Percentiles rank a stretch among this genome's conserved stretches.
Evolutionary conservation across 2,888 invertebrate genomes (phyloP).

Genomic region (Melinaea marsaeus): DNA sequence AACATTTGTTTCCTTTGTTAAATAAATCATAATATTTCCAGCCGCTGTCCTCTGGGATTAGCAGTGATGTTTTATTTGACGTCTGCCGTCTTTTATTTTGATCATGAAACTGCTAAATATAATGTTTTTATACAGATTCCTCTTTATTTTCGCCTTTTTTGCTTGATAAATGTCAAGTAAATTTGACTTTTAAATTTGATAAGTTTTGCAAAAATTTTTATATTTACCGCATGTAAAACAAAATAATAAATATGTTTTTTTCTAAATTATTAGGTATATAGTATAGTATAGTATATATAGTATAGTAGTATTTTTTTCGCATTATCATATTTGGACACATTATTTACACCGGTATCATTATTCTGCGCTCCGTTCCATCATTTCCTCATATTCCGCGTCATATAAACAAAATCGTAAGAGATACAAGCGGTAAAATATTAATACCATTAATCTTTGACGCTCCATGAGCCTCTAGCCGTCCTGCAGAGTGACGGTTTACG

Average conservation of each 20-base stretch:
- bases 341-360: background rate
- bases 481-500: conserved; percentile 35
- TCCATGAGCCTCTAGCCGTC: conserved; percentile 27
- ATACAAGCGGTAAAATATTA: conserved; percentile 23
- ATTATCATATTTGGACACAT: too few species aligned
- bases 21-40: conserved; percentile 57
- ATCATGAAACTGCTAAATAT: conserved; percentile 33
- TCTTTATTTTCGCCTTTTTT: conserved; percentile 15
- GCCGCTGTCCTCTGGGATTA: conserved; percentile 46
- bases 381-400: conserved; percentile 13
- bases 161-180: conserved; percentile 19
- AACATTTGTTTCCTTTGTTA: conserved; percentile 41
- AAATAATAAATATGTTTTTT: too few species aligned
- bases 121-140: conserved; percentile 34
- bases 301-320: background rate
- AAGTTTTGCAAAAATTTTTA: background rate
- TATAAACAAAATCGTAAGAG: conserved; percentile 11
- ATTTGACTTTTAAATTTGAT: conserved; percentile 18
- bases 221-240: too few species aligned
- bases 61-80: conserved; percentile 59
- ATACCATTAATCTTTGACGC: conserved; percentile 28
- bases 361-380: background rate
- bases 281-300: background rate
- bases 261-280: too few species aligned
- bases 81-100: conserved; percentile 43